Evolutionary conservation across 2,113 vertebrate genomes (phyloP).

Genomic region (Panurus biarmicus): DNA sequence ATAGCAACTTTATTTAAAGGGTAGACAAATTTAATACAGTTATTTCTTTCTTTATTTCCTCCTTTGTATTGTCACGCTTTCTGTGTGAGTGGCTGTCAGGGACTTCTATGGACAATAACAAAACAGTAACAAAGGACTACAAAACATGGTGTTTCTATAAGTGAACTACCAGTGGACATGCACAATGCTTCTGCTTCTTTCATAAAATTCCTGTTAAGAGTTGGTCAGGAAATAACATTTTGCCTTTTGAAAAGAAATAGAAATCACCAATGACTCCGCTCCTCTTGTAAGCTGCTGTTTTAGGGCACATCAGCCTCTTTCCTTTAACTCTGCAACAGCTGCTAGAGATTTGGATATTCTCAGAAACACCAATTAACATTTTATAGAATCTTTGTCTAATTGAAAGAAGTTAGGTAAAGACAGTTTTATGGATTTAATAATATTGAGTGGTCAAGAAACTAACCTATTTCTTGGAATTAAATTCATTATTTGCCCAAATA

Average conservation of each 20-base stretch:
- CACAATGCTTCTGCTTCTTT: slow-evolving; percentile 35
- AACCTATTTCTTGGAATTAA: not conserved
- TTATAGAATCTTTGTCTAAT: not conserved
- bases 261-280: not conserved
- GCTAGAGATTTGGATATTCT: not conserved
- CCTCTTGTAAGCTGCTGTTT: not conserved
- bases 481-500: not conserved
- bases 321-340: not conserved
- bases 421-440: not conserved
- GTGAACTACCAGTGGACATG: slow-evolving; percentile 13
- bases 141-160: not conserved
- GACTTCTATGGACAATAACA: slow-evolving; percentile 13
- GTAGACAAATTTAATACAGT: slow-evolving; percentile 33
- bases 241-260: slow-evolving; percentile 7
- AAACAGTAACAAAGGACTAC: not conserved
- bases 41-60: slow-evolving; percentile 33
- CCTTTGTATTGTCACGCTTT: not conserved
- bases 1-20: slow-evolving; percentile 39
- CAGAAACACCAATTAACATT: not conserved
- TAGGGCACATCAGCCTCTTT: not conserved
- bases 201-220: not conserved
- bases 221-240: slow-evolving; percentile 20
- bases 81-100: slow-evolving; percentile 9
- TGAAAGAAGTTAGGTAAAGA: not conserved
- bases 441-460: not conserved